Conservation (phyloP, 2,888 invertebrate genomes). For the Apocheima hispidaria region DNA sequence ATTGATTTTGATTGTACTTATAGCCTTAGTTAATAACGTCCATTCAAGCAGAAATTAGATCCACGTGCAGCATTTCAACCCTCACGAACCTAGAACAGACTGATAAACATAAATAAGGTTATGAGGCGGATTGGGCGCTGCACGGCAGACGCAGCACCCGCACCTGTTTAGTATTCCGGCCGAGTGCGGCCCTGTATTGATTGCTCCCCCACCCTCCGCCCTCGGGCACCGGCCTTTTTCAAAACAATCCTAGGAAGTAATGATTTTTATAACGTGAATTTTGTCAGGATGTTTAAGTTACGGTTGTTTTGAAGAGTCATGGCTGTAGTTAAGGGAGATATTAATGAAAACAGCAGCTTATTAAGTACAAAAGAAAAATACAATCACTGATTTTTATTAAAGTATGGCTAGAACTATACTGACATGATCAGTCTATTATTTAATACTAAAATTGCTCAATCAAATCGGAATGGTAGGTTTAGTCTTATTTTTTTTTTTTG, state of each 20-base stretch:
- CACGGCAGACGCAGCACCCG: slow-evolving; percentile 49
- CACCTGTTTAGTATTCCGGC: slow-evolving; percentile 86
- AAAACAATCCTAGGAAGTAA: slow-evolving; percentile 79
- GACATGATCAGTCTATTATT: too few relatives aligned
- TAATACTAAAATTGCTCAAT: too few relatives aligned
- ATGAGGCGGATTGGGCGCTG: slow-evolving; percentile 28
- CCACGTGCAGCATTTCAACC: slow-evolving; percentile 7
- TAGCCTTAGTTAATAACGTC: neutral
- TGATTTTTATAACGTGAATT: slow-evolving; percentile 62
- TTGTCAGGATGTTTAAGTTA: slow-evolving; percentile 35
- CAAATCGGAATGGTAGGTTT: too few relatives aligned
- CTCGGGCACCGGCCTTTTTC: slow-evolving; percentile 74
- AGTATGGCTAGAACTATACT: too few relatives aligned
- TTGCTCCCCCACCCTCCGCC: slow-evolving; percentile 78
- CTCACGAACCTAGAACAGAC: slow-evolving; percentile 23
- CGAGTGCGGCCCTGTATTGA: slow-evolving; percentile 88
- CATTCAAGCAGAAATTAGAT: slow-evolving; percentile 3
- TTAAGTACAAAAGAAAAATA: neutral
- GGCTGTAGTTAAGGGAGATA: too few relatives aligned
- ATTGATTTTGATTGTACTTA: neutral
- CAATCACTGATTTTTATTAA: too few relatives aligned
- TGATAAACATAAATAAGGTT: slow-evolving; percentile 39
- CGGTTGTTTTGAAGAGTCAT: slow-evolving; percentile 3
- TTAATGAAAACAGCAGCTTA: too few relatives aligned
- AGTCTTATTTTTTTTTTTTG: too few relatives aligned